Evolutionary conservation across 2,113 vertebrate species (phyloP), one percentile per base, ranked within the genome.

Genomic region (Glareola pratincola): DNA sequence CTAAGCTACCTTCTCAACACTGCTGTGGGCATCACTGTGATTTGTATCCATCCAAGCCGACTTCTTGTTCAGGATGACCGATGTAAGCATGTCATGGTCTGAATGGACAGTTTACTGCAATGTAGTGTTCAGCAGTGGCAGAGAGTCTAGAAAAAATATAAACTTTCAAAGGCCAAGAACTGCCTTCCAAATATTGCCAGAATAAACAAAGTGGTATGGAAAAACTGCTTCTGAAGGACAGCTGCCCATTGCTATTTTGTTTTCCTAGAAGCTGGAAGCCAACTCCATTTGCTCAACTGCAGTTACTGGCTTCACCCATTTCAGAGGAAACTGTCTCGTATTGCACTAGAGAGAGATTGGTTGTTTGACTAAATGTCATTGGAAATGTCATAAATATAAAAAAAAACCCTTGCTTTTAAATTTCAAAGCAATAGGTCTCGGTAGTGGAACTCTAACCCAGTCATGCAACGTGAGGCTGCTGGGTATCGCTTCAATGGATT

Each of bases 361-460:
- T 88, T 96, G 72, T 91, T 88, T 85, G 22, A 92, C 69, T 93
- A 83, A 97, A 88, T 96, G 92, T 93, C 90, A 88, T 37, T 94
- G 78, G 60, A 97, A 97, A 97, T 96, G 92, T 96, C 95, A 96
- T 95, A 95, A 95, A 78, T 54, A 59, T 57, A 34, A 86, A 96
- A 96, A 90, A 97, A 37, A 7, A 9, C 12, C 2, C 8, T 85
- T 96, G 27, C 75, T 94, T 94, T 97, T 96, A 95, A 69, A 92
- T 82, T 96, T 98, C 85, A 92, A 92, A 96, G 82, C 85, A 45
- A 10, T 32, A 62, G 48, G 67, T 85, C 10, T 66, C 64, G 47
- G 57, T 51, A 59, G 43, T 67, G 51, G 48, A 45, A 72, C 69
- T 68, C 56, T 88, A 88, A 66, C 32, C 15, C 48, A 48, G 29